Evolutionary conservation across 2,113 vertebrate species (phyloP), one percentile per base, ranked within the genome.

Genomic region (Phycodurus eques): DNA sequence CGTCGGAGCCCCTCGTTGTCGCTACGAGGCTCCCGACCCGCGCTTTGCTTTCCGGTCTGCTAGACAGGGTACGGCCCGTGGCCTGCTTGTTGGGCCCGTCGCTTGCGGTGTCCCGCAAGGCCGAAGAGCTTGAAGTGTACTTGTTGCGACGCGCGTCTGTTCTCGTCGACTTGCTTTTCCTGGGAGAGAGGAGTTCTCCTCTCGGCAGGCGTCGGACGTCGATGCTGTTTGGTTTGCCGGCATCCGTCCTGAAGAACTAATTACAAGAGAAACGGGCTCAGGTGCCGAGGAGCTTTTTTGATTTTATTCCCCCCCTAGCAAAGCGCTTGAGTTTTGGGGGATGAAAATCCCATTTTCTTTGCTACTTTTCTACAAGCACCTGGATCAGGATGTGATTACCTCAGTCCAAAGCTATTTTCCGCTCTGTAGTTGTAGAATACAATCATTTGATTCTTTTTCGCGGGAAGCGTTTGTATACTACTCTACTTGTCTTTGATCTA

Each of bases 381-480:
- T 82, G 85, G 80, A 82, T 93, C 85, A 82, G 86, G 80, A 82
- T 93, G 91, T 91, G 90, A 90, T 93, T 93, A 93, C 93, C 93
- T 93, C 93, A 93, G 88, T 88, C 84, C 87, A 90, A 92, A 89
- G 88, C 82, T 93, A 93, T 92, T 93, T 93, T 93, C 92, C 90
- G 92, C 91, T 90, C 84, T 76, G 88, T 88, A 90, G 86, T 91
- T 93, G 90, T 92, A 92, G 90, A 84, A 90, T 91, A 91, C 85
- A 88, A 80, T 81, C 92, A 93, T 93, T 93, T 93, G 85, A 87
- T 87, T 91, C 27, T 27, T 27, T 27, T 27, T 27, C 27, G 72
- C 57, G 51, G 53, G 53, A 56, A 56, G 20, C 20, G 53, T 22
- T 56, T 11, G 20, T 56, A n/a, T 61, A 8, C 53, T 56, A n/a